A percentile compares a stretch with the other conserved stretches of the same genome.
Evolutionary conservation across 1,140 invertebrate genomes (phyloP).

Genomic region (Zaprionus africanus): DNA sequence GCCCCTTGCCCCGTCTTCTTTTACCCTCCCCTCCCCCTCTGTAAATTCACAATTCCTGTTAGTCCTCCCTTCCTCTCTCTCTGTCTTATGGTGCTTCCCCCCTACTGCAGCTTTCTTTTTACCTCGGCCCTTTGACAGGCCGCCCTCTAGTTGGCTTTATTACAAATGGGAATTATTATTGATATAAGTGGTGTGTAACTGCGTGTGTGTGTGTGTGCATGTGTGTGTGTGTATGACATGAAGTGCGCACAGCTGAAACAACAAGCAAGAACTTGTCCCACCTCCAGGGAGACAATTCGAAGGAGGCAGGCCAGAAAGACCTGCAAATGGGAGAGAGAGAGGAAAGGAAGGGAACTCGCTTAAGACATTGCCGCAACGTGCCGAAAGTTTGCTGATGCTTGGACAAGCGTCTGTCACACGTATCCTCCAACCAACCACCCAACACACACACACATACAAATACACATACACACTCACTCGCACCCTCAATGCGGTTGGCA

Average conservation of each 20-base stretch:
- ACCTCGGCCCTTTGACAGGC: conserved; percentile 11
- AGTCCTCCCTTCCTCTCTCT: no score
- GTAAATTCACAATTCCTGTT: neutral
- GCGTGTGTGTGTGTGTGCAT: conserved; percentile 17
- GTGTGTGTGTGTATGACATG: conserved; percentile 17
- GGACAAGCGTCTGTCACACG: conserved; percentile 46
- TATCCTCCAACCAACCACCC: conserved; percentile 14
- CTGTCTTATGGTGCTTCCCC: neutral
- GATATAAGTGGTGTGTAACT: conserved; percentile 45
- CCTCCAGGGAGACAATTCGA: conserved; percentile 22
- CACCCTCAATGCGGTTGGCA: neutral
- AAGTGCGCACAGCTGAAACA: conserved; percentile 36
- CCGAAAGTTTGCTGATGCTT: conserved; percentile 63
- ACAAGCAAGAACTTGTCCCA: conserved; percentile 50
- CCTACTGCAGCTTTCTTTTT: neutral
- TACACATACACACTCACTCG: conserved; percentile 21
- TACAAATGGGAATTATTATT: conserved; percentile 61
- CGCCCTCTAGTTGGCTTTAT: conserved; percentile 38
- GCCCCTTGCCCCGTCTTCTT: neutral
- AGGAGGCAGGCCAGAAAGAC: neutral
- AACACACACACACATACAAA: conserved; percentile 9
- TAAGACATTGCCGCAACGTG: conserved; percentile 73
- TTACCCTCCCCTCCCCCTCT: neutral
- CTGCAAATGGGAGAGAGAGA: neutral
- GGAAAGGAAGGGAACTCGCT: conserved; percentile 31